A percentile compares a stretch with the other conserved stretches of the same genome.
These are phyloP conservation scores for Cosmia pyralina DNA, from an alignment of 2,888 invertebrate genomes.

Conservation along the genomic window DNA sequence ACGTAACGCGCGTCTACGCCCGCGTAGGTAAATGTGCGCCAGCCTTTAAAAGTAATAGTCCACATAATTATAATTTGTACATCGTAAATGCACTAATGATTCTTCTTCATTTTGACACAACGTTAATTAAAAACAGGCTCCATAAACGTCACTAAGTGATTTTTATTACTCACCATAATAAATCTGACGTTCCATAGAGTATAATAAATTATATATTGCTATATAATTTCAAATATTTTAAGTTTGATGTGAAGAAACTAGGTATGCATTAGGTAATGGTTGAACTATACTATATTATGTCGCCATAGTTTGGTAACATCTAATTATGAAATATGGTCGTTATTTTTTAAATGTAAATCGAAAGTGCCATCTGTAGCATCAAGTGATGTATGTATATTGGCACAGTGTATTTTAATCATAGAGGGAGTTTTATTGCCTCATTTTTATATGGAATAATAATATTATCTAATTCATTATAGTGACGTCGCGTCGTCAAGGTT, in stretches of 20 bases:
- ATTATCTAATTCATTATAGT: background rate
- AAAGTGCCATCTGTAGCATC: slow-evolving; percentile 40
- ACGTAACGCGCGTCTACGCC: slow-evolving; percentile 17
- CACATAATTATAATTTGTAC: slow-evolving; percentile 58
- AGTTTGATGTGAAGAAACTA: slow-evolving; percentile 55
- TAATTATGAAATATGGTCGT: slow-evolving; percentile 57
- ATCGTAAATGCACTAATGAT: slow-evolving; percentile 63
- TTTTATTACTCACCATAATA: slow-evolving; percentile 70
- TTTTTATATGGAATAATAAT: slow-evolving; percentile 11
- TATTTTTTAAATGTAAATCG: slow-evolving; percentile 49
- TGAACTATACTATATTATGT: slow-evolving; percentile 49
- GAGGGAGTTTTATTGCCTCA: slow-evolving; percentile 17
- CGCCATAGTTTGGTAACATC: slow-evolving; percentile 53
- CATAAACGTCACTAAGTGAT: slow-evolving; percentile 73
- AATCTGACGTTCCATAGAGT: slow-evolving; percentile 48
- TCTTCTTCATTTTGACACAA: slow-evolving; percentile 65
- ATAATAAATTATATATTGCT: slow-evolving; percentile 65
- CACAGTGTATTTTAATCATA: slow-evolving; percentile 12
- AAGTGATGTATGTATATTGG: slow-evolving; percentile 44
- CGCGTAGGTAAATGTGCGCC: background rate
- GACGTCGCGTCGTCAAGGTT: background rate
- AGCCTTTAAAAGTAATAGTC: background rate
- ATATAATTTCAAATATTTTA: slow-evolving; percentile 54
- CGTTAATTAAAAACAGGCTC: slow-evolving; percentile 63
- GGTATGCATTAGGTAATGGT: slow-evolving; percentile 58